Conservation (phyloP, 2,888 invertebrate genomes). For the Sesamia inferens region DNA sequence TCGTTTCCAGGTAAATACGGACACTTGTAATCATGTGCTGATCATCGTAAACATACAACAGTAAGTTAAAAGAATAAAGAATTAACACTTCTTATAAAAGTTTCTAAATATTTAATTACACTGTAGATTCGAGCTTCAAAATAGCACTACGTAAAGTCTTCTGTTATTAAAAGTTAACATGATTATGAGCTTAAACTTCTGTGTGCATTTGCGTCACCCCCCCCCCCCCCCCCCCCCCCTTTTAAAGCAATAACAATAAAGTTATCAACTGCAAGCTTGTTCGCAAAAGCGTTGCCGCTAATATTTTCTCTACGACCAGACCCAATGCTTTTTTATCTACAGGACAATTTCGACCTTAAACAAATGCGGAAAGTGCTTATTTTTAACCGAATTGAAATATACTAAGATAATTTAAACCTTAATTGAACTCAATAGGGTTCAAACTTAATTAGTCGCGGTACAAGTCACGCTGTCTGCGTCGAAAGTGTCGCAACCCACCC, state of each 20-base stretch:
- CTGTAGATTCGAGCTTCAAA: background rate
- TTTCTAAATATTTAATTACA: background rate
- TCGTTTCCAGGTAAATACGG: slow-evolving; percentile 66
- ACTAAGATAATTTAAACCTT: slow-evolving; percentile 60
- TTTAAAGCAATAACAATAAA: slow-evolving; percentile 77
- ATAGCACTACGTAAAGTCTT: background rate
- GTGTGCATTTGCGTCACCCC: slow-evolving; percentile 45
- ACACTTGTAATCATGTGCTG: slow-evolving; percentile 30
- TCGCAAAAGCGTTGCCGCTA: slow-evolving; percentile 72
- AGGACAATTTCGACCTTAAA: slow-evolving; percentile 75
- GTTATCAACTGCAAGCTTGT: slow-evolving; percentile 75
- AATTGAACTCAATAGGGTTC: slow-evolving; percentile 62
- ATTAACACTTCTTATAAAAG: background rate
- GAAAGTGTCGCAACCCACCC: slow-evolving; percentile 80
- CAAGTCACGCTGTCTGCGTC: slow-evolving; percentile 64
- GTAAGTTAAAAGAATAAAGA: slow-evolving; percentile 31
- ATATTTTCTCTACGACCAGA: slow-evolving; percentile 72
- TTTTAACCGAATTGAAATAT: slow-evolving; percentile 68
- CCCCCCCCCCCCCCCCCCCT: too few species aligned
- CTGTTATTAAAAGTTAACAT: slow-evolving; percentile 29
- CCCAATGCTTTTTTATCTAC: slow-evolving; percentile 66
- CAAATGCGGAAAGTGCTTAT: slow-evolving; percentile 67
- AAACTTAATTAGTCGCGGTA: slow-evolving; percentile 61
- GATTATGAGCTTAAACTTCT: slow-evolving; percentile 43
- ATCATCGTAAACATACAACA: background rate